Base-by-base conservation (phyloP, 2,888 invertebrate species). In the Mamestra brassicae region DNA sequence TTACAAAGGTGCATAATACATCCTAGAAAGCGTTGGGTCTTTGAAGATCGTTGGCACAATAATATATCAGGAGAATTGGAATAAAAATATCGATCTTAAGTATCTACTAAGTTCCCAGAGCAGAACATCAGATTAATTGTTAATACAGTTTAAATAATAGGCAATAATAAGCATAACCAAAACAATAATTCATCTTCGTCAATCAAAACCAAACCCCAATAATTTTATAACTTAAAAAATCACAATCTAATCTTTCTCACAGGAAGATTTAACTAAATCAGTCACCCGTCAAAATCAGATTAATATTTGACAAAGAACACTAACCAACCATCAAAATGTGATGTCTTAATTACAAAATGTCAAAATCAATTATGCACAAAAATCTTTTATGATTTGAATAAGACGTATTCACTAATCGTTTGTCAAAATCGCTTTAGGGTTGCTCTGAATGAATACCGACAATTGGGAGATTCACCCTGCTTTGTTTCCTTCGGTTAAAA, bases 291-390 rank as follows among this genome's bases (percentile, higher is more conserved):
- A 87, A 90, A 91, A 95, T 94, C 92, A 90, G 91, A 91, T 94
- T 93, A 90, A 89, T 63, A 78, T 89, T 89, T 80, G 84, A 93
- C 89, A 91, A 92, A 88, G 88, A 86, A 89, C 89, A 84, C 89
- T 88, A 93, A 91, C 90, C 92, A 86, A 87, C 91, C 91, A 91
- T 93, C 90, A 88, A 89, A 89, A 87, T 87, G 36, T 36, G 81
- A 87, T 78, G 78, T 84, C 87, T 87, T 88, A 87, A 88, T 88
- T 83, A 84, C 71, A 42, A 64, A 80, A 91, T 88, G 95, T 95
- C 96, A 92, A 93, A 95, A 92, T 93, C 94, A 93, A 95, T 96
- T 96, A 95, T 93, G 91, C 94, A 93, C 90, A 89, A 89, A 89
- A 83, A 82, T 80, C 76, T 87, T 79, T 84, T 87, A 63, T 91